These are phyloP conservation scores for Plutomurus gul DNA, from an alignment of 1,140 invertebrate genomes.

Conservation along the genomic window DNA sequence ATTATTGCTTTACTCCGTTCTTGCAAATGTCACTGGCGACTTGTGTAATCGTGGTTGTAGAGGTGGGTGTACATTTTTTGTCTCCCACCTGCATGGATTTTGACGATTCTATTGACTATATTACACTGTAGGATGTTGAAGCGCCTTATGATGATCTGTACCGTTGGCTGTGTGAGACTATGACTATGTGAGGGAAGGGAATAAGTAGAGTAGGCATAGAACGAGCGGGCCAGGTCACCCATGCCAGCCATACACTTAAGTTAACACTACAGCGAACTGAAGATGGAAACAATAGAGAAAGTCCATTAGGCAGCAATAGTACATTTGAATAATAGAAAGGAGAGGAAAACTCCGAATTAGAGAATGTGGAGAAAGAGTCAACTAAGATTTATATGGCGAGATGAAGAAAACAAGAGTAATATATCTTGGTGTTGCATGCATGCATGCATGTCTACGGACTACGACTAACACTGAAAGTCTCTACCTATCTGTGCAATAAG, in stretches of 20 bases:
- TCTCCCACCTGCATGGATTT: too few species aligned
- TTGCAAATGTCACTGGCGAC: too few species aligned
- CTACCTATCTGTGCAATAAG: not conserved
- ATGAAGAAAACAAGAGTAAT: conserved; percentile 27
- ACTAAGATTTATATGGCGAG: conserved; percentile 17
- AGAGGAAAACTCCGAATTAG: conserved; percentile 25
- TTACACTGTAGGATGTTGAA: too few species aligned
- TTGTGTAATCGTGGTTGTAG: too few species aligned
- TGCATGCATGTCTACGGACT: not conserved
- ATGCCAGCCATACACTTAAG: not conserved
- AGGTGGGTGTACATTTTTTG: too few species aligned
- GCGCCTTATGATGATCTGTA: too few species aligned
- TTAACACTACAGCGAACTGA: not conserved
- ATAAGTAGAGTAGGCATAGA: not conserved
- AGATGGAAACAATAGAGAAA: conserved; percentile 28
- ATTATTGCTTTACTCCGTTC: too few species aligned
- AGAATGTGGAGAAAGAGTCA: conserved; percentile 28
- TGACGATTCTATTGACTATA: too few species aligned
- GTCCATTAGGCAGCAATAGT: conserved; percentile 28
- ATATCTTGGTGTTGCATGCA: conserved; percentile 23
- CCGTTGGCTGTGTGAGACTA: too few species aligned
- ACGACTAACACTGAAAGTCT: not conserved
- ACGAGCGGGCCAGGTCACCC: not conserved
- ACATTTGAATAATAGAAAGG: conserved; percentile 30
- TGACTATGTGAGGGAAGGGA: too few species aligned